Percentiles rank a stretch among this genome's conserved stretches.
Conservation (phyloP, 2,888 invertebrate genomes). For the Dromius quadrimaculatus region DNA sequence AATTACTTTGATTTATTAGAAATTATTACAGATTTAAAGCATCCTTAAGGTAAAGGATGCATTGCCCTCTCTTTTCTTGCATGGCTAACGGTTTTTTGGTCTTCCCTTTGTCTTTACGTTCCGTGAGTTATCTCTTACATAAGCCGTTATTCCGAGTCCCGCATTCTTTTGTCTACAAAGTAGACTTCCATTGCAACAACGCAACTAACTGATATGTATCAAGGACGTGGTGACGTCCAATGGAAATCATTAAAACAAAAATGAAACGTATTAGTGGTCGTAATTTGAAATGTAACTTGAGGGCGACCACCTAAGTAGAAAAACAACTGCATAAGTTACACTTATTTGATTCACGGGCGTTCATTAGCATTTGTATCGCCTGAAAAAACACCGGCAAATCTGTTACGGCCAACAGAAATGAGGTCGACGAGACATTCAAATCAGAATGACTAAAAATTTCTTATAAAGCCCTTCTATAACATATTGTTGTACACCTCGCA, state of each 20-base stretch:
- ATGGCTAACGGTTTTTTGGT: not conserved
- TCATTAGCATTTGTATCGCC: constrained; percentile 41
- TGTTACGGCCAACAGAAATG: not conserved
- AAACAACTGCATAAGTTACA: constrained; percentile 19
- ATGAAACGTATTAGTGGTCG: not conserved
- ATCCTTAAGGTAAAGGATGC: too few species aligned
- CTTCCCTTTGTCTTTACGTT: not conserved
- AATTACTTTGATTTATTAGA: too few species aligned
- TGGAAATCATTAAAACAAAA: too few species aligned
- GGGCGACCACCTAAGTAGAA: not conserved
- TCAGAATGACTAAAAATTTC: too few species aligned
- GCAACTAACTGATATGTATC: too few species aligned
- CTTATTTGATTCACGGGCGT: constrained; percentile 41
- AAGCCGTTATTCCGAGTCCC: not conserved
- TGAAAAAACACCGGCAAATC: not conserved
- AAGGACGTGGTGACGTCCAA: too few species aligned
- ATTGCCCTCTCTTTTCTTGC: not conserved
- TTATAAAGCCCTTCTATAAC: too few species aligned
- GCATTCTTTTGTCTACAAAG: too few species aligned
- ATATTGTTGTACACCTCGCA: too few species aligned
- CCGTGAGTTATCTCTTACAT: not conserved
- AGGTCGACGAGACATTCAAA: too few species aligned
- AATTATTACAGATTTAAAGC: too few species aligned
- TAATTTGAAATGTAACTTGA: not conserved
- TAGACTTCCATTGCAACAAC: too few species aligned